Evolutionary conservation across 2,113 vertebrate genomes (phyloP), one percentile per base, ranked within the genome.

Genomic region (Pogona vitticeps): DNA sequence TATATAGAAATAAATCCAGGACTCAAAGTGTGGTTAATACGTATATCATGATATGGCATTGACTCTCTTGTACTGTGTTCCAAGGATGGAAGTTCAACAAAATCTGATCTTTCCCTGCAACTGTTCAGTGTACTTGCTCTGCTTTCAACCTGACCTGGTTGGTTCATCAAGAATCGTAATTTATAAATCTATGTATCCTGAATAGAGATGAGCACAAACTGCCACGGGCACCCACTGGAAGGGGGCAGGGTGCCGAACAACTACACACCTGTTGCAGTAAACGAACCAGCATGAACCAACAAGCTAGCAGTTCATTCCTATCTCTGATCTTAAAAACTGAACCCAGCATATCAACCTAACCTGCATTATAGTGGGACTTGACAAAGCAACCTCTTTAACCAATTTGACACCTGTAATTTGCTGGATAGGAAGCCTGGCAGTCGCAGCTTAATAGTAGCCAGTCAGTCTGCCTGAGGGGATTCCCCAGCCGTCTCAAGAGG

Each of bases 51-150:
- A 92, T 91, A 92, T 92, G 93, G 92, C 92, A 87, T 89, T 61
- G 58, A 70, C 91, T 94, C 88, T 89, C 91, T 94, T 94, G 90
- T 94, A 94, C 91, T 94, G 89, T 93, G 90, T 89, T 93, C 92
- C 93, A 92, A 91, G 90, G 89, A 91, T 94, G 91, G 82, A 91
- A 94, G 87, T 86, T 86, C 83, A 82, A 59, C 58, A 28, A 90
- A 92, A 90, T 91, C 89, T 93, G 82, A 83, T 93, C 91, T 92
- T 94, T 90, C 91, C 87, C n/a, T 58, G 63, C 28, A 36, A 33
- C 3, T 91, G 89, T 80, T 95, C 87, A 56, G 86, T 90, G 82
- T 75, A 91, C 75, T 91, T 86, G 76, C 80, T 90, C 83, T 89
- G 26, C 15, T 38, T 89, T 92, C 90, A 76, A 86, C 92, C 86